Evolutionary conservation across 2,797 vertebrate species (phyloP).

Genomic region (Scolopax rusticola): DNA sequence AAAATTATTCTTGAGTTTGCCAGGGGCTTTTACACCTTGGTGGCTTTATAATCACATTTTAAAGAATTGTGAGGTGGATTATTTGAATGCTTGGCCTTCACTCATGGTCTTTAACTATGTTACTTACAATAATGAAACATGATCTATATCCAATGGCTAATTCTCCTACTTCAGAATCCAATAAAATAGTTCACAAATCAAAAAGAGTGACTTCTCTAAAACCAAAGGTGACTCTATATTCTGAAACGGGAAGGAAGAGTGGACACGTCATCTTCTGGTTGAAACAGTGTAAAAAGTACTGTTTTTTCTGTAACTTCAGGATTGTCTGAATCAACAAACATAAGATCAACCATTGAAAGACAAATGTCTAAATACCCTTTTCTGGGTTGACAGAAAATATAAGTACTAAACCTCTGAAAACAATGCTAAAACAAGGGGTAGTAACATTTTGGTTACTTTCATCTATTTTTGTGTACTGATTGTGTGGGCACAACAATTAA

Average conservation of each 20-base stretch:
- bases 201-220: background rate
- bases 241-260: background rate
- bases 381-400: background rate
- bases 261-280: background rate
- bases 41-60: background rate
- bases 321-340: background rate
- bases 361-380: background rate
- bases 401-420: background rate
- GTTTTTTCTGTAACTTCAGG: background rate
- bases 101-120: background rate
- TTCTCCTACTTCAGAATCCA: background rate
- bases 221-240: background rate
- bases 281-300: background rate
- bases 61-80: background rate
- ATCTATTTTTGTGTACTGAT: background rate
- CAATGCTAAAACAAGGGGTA: background rate
- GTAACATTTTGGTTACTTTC: background rate
- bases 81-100: background rate
- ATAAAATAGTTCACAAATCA: background rate
- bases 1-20: background rate
- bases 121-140: background rate
- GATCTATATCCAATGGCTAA: background rate
- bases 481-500: background rate
- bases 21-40: background rate
- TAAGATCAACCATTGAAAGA: background rate